Conservation (phyloP, 2,888 invertebrate species). For the Nudaria mundana region DNA sequence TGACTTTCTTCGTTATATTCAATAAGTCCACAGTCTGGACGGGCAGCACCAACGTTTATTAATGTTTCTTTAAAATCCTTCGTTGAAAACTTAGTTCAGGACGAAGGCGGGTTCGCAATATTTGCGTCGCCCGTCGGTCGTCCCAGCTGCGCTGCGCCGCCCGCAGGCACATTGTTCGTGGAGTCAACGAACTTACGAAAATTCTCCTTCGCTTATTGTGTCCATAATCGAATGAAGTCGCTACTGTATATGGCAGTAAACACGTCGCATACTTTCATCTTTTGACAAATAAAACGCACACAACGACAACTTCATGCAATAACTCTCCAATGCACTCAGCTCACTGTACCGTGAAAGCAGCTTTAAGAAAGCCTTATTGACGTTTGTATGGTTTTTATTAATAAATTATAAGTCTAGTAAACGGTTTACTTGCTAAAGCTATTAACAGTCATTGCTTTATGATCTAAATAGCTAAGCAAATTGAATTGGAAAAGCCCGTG, state of each 20-base stretch:
- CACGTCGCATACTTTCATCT: constrained; percentile 56
- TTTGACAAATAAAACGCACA: constrained; percentile 56
- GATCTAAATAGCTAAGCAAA: constrained; percentile 59
- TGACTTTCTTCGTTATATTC: no score
- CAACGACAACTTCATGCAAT: constrained; percentile 46
- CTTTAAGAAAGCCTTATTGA: constrained; percentile 15
- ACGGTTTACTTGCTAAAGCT: constrained; percentile 27
- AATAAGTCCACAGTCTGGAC: no score
- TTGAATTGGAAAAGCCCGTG: constrained; percentile 79
- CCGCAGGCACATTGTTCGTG: constrained; percentile 68
- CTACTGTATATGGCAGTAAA: constrained; percentile 70
- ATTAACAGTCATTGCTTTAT: constrained; percentile 30
- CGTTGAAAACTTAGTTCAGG: constrained; percentile 65
- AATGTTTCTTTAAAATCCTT: constrained; percentile 57
- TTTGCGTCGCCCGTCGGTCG: constrained; percentile 19
- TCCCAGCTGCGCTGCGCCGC: constrained; percentile 37
- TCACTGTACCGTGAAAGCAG: constrained; percentile 32
- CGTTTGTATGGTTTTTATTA: neutral
- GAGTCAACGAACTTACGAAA: constrained; percentile 78
- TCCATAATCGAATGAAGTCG: constrained; percentile 74
- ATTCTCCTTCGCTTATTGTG: constrained; percentile 73
- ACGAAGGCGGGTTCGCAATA: constrained; percentile 52
- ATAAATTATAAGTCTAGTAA: neutral
- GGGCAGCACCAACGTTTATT: constrained; percentile 53
- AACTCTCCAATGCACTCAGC: constrained; percentile 20